Conservation (phyloP, 2,797 vertebrate genomes). For the Hirundo rustica region DNA sequence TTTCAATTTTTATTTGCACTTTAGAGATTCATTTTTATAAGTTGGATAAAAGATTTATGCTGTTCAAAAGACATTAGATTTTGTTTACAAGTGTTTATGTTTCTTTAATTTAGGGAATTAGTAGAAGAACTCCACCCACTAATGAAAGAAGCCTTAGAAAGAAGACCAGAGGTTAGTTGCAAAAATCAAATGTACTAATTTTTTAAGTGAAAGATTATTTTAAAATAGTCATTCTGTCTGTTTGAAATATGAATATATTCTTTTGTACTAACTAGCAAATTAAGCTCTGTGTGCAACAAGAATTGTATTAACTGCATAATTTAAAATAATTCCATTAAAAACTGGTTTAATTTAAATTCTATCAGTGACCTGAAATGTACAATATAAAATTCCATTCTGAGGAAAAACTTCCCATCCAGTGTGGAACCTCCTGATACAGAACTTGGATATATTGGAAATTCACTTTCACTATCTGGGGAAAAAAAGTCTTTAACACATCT, state of each 20-base stretch:
- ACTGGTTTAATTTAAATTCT: neutral
- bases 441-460: neutral
- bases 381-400: neutral
- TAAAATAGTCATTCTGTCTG: neutral
- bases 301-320: neutral
- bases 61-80: neutral
- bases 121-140: constrained; percentile 96
- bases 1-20: neutral
- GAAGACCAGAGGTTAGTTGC: constrained; percentile 92
- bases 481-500: neutral
- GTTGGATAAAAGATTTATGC: neutral
- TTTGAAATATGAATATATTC: neutral
- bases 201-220: neutral
- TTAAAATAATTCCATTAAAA: neutral
- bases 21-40: neutral
- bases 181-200: neutral
- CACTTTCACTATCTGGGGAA: neutral
- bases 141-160: constrained; percentile 97
- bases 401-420: neutral
- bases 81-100: neutral
- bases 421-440: neutral
- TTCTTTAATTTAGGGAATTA: constrained; percentile 81
- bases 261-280: neutral
- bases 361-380: neutral
- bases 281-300: neutral